Conservation (phyloP, 2,113 vertebrate genomes). For the Crotalus horridus region DNA sequence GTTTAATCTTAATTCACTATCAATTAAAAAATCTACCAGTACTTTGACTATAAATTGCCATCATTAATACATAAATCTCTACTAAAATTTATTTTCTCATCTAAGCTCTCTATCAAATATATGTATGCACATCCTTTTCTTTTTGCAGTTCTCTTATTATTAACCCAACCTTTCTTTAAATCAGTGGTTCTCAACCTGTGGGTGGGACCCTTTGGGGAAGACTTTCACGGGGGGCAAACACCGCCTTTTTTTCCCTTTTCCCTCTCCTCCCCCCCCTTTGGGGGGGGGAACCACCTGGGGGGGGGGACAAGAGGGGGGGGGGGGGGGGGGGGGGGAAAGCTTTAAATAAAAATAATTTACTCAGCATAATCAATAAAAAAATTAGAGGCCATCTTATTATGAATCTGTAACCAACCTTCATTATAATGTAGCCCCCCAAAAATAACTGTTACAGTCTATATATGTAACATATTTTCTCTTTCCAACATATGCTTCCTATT, state of each 20-base stretch:
- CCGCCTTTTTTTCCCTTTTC: no score
- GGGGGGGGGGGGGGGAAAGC: no score
- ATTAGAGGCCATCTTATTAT: not conserved
- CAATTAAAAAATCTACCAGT: not conserved
- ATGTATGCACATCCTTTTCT: not conserved
- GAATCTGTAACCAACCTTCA: not conserved
- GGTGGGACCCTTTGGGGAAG: no score
- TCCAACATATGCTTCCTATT: not conserved
- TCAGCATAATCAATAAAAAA: not conserved
- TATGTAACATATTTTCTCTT: not conserved
- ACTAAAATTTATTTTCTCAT: not conserved
- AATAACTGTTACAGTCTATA: not conserved
- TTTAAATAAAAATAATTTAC: not conserved
- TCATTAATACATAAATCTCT: not conserved
- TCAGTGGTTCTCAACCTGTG: no score
- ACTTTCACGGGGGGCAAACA: no score
- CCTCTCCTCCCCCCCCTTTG: no score
- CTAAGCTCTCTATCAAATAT: not conserved
- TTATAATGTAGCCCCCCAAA: not conserved
- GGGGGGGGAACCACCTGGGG: no score
- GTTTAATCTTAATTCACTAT: not conserved
- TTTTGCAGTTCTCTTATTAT: not conserved
- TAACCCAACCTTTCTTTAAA: not conserved
- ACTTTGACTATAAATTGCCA: not conserved
- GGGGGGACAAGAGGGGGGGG: no score